phyloP scores from a whole-genome alignment of 2,113 vertebrate species.

The Pluvialis apricaria region DNA sequence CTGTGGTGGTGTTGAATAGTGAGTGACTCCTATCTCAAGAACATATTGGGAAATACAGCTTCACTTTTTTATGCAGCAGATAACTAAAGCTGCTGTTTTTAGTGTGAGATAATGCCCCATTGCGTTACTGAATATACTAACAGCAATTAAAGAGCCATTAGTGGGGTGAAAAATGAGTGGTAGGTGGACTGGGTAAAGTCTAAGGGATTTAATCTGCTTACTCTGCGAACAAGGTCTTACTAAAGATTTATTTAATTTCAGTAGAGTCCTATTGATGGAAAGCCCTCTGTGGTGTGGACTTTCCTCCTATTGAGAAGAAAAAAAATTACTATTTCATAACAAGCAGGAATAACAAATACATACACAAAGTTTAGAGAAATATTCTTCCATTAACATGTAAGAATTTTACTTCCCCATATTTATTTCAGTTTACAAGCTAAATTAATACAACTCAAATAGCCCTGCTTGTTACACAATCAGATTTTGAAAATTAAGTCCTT shows the following conservation, averaged over 20 bases:
- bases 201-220: background rate
- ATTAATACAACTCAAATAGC: background rate
- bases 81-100: background rate
- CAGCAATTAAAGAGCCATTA: background rate
- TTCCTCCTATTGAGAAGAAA: background rate
- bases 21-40: background rate
- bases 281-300: background rate
- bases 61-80: background rate
- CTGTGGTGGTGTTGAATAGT: background rate
- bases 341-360: background rate
- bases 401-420: background rate
- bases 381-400: background rate
- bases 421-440: background rate
- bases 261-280: background rate
- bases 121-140: background rate
- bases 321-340: background rate
- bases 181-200: background rate
- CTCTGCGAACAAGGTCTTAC: background rate
- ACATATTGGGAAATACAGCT: background rate
- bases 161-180: background rate
- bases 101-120: background rate
- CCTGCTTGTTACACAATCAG: background rate
- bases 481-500: background rate
- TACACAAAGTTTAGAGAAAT: background rate
- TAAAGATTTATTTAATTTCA: background rate